Percentiles rank a stretch among this genome's conserved stretches.
phyloP scores from a whole-genome alignment of 1,140 invertebrate species.

The Scaptodrosophila lebanonensis region DNA sequence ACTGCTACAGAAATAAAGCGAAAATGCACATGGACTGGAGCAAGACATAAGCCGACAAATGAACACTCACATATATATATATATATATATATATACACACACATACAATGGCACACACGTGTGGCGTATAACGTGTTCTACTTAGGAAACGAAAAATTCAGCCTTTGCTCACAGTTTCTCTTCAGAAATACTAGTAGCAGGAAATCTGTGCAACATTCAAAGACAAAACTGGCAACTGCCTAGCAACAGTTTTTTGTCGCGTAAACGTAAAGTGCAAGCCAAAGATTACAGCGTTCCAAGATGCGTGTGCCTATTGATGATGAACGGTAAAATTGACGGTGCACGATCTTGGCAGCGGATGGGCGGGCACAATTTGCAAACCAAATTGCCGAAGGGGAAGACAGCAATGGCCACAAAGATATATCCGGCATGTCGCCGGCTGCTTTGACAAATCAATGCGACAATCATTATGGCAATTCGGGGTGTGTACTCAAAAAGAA shows the following conservation, averaged over 20 bases:
- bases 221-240: neutral
- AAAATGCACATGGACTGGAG: too few species aligned
- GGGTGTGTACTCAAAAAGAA: too few species aligned
- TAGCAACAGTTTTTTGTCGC: conserved; percentile 4
- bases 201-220: too few species aligned
- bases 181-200: too few species aligned
- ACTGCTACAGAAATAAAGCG: too few species aligned
- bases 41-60: too few species aligned
- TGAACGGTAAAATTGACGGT: conserved; percentile 30
- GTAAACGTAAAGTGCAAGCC: conserved; percentile 1
- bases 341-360: neutral
- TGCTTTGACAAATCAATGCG: conserved; percentile 72
- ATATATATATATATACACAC: too few species aligned
- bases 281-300: conserved; percentile 23
- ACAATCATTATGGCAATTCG: conserved; percentile 48
- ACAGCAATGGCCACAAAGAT: conserved; percentile 22
- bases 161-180: too few species aligned
- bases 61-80: too few species aligned
- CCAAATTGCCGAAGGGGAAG: conserved; percentile 47
- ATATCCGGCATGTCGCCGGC: conserved; percentile 7
- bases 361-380: conserved; percentile 45
- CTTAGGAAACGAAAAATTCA: too few species aligned
- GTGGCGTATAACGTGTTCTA: too few species aligned
- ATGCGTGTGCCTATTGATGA: conserved; percentile 15
- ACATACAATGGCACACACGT: too few species aligned